phyloP scores from a whole-genome alignment of 2,888 invertebrate species.

The Caenorhabditis angaria region DNA sequence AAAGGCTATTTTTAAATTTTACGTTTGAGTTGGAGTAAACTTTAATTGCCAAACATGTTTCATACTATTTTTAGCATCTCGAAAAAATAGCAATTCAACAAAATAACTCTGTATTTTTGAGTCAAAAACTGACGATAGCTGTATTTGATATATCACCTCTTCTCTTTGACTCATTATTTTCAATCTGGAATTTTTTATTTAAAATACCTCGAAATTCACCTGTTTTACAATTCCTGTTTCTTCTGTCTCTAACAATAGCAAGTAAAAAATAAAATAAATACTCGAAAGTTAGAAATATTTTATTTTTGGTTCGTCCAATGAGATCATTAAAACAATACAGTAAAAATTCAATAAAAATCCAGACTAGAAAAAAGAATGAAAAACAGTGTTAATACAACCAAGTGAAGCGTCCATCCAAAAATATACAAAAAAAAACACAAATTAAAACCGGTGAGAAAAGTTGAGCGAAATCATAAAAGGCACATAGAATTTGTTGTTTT shows the following conservation, averaged over 20 bases:
- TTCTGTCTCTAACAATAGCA: neutral
- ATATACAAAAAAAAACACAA: slow-evolving; percentile 10
- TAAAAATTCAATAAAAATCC: neutral
- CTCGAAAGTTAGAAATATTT: slow-evolving; percentile 1
- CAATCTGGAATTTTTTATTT: no score
- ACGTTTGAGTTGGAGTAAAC: no score
- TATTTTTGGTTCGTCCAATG: neutral
- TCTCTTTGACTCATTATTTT: no score
- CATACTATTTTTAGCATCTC: no score
- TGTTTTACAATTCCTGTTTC: no score
- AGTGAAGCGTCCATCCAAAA: neutral
- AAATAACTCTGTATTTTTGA: no score
- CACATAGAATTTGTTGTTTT: slow-evolving; percentile 9
- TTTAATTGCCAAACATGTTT: no score
- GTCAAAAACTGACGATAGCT: no score
- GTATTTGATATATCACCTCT: no score
- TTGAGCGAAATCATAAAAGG: slow-evolving; percentile 22
- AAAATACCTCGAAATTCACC: no score
- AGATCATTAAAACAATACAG: slow-evolving; percentile 19
- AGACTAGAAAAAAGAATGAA: neutral
- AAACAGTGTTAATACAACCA: neutral
- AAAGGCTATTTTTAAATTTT: no score
- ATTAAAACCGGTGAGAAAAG: slow-evolving; percentile 32
- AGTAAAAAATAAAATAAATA: neutral
- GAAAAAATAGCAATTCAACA: no score